These are phyloP conservation scores for Pimephales promelas DNA, from an alignment of 2,113 vertebrate species.

Conservation along the genomic window DNA sequence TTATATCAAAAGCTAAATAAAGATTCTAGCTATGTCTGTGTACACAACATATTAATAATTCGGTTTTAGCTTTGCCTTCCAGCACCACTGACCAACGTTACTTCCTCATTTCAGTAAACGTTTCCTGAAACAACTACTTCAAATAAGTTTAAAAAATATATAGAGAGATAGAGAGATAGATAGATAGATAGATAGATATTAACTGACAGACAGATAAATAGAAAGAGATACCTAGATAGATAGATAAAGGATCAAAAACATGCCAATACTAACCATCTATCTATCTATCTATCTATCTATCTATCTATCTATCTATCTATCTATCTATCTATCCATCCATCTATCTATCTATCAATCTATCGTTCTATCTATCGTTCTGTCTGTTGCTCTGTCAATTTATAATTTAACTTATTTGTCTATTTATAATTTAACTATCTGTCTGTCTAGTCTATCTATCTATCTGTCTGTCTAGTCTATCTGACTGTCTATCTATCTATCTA, in stretches of 20 bases:
- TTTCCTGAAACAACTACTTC: slow-evolving; percentile 51
- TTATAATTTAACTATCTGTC: background rate
- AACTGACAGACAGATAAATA: background rate
- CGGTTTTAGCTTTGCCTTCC: background rate
- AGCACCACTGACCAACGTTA: slow-evolving; percentile 10
- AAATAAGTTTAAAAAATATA: background rate
- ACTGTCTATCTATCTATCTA: background rate
- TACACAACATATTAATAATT: background rate
- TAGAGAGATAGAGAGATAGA: background rate
- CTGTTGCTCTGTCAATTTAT: background rate
- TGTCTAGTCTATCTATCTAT: background rate
- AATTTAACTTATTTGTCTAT: background rate
- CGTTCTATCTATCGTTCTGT: too few species aligned
- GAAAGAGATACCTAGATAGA: background rate
- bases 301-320: background rate
- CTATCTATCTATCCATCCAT: too few species aligned
- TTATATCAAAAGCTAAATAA: background rate
- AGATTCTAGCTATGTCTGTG: background rate
- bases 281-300: background rate
- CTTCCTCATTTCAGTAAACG: slow-evolving; percentile 43
- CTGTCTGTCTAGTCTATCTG: background rate
- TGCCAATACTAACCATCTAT: too few species aligned
- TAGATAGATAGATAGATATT: background rate
- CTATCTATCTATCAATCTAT: background rate
- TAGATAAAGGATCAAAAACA: background rate